Evolutionary conservation across 23 tunicate species (phyloP).

Genomic region (Corella eumyota): DNA sequence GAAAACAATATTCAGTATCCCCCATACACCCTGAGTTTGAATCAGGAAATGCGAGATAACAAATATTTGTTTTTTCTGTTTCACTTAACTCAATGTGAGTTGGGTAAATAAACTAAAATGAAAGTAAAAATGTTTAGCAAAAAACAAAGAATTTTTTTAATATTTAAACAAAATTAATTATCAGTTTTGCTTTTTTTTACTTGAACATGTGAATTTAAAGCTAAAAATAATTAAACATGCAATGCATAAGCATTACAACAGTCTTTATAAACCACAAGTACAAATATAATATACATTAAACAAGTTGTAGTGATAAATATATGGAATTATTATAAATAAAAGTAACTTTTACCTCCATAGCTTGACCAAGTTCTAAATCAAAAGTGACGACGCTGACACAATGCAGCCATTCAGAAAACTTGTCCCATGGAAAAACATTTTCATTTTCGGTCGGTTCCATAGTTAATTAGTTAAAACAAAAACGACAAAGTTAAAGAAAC

Average conservation of each 20-base stretch:
- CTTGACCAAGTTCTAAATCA: slow-evolving; percentile 96
- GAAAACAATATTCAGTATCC: slow-evolving; percentile 86
- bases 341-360: slow-evolving; percentile 82
- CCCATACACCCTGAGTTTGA: slow-evolving; percentile 98
- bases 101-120: slow-evolving; percentile 63
- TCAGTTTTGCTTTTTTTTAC: not conserved
- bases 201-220: not conserved
- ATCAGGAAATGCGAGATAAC: slow-evolving; percentile 96
- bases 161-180: not conserved
- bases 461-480: no score
- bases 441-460: no score
- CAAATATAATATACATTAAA: not conserved
- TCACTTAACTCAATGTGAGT: slow-evolving; percentile 52
- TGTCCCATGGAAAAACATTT: slow-evolving; percentile 69
- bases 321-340: not conserved
- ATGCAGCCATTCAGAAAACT: slow-evolving; percentile 85
- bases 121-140: not conserved
- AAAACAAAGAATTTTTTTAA: not conserved
- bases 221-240: no score
- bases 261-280: no score
- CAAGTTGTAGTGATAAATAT: not conserved
- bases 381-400: slow-evolving; percentile 94
- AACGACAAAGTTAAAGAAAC: no score
- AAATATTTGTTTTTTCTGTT: slow-evolving; percentile 60
- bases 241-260: no score